Base-by-base conservation (phyloP, 2,113 vertebrate species). In the Labeo catla region DNA sequence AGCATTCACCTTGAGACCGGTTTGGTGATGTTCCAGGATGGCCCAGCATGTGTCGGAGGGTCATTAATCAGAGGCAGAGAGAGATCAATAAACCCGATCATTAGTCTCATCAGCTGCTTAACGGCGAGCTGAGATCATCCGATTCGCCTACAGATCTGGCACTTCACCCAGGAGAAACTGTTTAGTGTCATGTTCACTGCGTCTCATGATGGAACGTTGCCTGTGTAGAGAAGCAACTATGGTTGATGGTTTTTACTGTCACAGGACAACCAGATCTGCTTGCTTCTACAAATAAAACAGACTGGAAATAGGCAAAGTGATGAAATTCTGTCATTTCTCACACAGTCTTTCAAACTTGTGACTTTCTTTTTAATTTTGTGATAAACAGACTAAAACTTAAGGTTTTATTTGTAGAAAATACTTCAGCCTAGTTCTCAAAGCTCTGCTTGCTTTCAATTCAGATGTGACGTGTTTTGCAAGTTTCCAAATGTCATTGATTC, bases 1-100 rank as follows among this genome's bases (percentile, higher is more conserved):
- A 89, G 81, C 52, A 85, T 89, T 74, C 89, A 89, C 89, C 76
- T 82, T 87, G 84, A 88, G 57, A 85, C 43, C 19, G 36, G 61
- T 52, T 82, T 66, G 80, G 79, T 65, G 23, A 28, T 34, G n/a
- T 81, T 79, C 77, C 34, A 61, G 76, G 76, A 78, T 39, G 8
- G 34, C 28, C 45, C n/a, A 81, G 61, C 3, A 9, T 47, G 59
- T 68, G 80, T 82, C 61, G 8, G 63, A 19, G 63, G 23, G 63
- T 52, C 81, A 52, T 82, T 70, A 52, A 70, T 82, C 63, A 70
- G 87, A 86, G 76, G 65, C 47, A 11, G 54, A 83, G 76, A 76
- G 84, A 63, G 49, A 63, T 82, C 63, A 70, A 82, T 82, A 82
- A 81, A 66, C 59, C 59, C 49, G 79, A 81, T 81, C 81, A 39